phyloP scores from a whole-genome alignment of 2,113 vertebrate genomes.

The Pygoscelis adeliae region DNA sequence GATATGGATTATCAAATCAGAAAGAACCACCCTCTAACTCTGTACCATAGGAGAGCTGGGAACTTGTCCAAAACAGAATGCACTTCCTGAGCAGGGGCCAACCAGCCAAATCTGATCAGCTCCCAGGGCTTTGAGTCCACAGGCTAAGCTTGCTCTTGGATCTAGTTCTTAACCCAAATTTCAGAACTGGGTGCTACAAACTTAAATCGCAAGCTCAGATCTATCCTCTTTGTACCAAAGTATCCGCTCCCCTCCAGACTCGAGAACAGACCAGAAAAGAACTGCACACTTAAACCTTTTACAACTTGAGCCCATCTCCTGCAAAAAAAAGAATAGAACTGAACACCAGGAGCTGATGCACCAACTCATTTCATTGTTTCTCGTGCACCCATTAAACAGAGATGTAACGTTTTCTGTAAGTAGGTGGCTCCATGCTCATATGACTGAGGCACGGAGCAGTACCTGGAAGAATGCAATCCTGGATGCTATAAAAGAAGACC shows the following conservation, averaged over 20 bases:
- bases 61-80: not conserved
- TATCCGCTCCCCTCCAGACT: not conserved
- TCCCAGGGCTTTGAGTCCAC: not conserved
- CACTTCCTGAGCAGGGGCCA: not conserved
- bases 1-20: not conserved
- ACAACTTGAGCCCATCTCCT: not conserved
- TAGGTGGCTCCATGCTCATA: not conserved
- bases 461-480: not conserved
- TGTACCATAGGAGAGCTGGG: not conserved
- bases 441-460: not conserved
- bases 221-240: not conserved
- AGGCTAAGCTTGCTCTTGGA: not conserved
- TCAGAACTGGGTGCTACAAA: not conserved
- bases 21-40: not conserved
- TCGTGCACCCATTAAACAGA: not conserved
- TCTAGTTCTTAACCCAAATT: not conserved
- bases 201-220: not conserved
- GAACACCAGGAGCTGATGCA: not conserved
- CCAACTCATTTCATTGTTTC: not conserved
- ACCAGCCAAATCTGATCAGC: not conserved
- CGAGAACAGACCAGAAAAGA: not conserved
- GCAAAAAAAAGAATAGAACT: accelerated
- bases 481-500: not conserved
- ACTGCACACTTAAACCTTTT: not conserved
- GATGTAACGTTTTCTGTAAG: not conserved